Evolutionary conservation across 2,888 invertebrate species (phyloP).

Genomic region (Frankliniella intonsa): DNA sequence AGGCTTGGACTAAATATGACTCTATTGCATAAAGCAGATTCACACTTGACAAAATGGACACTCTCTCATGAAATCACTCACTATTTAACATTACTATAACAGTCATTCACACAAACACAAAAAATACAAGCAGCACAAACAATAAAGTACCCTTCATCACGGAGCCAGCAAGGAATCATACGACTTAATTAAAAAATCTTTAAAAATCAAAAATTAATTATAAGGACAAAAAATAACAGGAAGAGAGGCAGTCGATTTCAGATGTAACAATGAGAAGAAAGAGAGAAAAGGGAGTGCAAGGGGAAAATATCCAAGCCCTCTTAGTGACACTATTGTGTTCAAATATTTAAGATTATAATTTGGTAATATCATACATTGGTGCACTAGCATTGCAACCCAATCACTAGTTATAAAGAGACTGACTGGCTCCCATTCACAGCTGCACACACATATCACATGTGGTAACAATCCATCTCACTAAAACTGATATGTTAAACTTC

Average conservation of each 20-base stretch:
- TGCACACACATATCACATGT: conserved; percentile 20
- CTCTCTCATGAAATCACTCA: background rate
- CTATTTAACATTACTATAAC: background rate
- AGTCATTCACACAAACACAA: conserved; percentile 7
- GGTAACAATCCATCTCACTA: conserved; percentile 22
- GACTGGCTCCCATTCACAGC: conserved; percentile 13
- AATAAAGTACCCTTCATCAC: background rate
- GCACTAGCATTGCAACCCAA: background rate
- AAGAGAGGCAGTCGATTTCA: background rate
- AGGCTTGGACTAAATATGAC: conserved; percentile 3
- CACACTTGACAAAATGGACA: background rate
- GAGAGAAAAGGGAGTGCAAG: background rate
- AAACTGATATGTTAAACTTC: conserved; percentile 11
- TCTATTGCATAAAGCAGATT: background rate
- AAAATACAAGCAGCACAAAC: conserved; percentile 2
- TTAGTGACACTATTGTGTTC: background rate
- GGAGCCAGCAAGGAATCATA: background rate
- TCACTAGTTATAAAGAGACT: background rate
- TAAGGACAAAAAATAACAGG: background rate
- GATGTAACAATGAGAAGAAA: background rate
- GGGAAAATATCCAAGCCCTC: background rate
- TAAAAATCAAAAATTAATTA: background rate
- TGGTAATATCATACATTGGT: background rate
- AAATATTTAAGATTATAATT: background rate
- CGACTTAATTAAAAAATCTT: background rate